phyloP scores from a whole-genome alignment of 2,888 invertebrate genomes.

The Sclerodermus sp. region DNA sequence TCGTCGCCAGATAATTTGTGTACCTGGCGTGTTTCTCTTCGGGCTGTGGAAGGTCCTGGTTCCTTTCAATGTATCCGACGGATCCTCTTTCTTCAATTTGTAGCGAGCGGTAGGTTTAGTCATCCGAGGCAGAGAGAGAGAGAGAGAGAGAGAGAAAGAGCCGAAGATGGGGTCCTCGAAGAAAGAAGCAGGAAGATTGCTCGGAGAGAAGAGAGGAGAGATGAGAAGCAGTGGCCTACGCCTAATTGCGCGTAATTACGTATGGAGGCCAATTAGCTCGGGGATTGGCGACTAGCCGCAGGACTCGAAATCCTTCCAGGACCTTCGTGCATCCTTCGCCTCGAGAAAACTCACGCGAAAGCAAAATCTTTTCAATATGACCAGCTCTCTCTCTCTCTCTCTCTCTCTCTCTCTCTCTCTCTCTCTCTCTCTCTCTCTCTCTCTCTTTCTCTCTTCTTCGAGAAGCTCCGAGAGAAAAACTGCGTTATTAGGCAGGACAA shows the following conservation, averaged over 20 bases:
- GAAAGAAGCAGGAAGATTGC: background rate
- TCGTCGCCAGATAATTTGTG: conserved; percentile 54
- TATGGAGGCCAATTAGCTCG: conserved; percentile 53
- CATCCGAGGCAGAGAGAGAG: conserved; percentile 18
- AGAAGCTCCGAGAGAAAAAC: too few species aligned
- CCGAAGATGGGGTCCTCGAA: conserved; percentile 4
- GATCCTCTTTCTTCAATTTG: conserved; percentile 35
- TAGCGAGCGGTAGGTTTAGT: conserved; percentile 37
- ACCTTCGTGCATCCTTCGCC: conserved; percentile 23
- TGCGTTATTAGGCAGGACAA: too few species aligned
- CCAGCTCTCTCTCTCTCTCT: too few species aligned
- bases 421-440: too few species aligned
- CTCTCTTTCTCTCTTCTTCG: too few species aligned
- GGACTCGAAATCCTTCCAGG: conserved; percentile 32
- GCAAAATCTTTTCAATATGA: background rate
- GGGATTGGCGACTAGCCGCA: conserved; percentile 40
- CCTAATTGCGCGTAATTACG: conserved; percentile 57
- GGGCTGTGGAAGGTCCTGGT: conserved; percentile 5
- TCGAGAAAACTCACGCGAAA: conserved; percentile 36
- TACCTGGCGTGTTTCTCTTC: conserved; percentile 39
- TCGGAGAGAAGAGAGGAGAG: conserved; percentile 26
- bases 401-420: too few species aligned
- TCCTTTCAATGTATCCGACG: conserved; percentile 11
- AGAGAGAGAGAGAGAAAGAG: conserved; percentile 5
- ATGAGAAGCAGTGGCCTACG: conserved; percentile 48